Base-by-base conservation (phyloP, 2,113 vertebrate species). In the Meleagris gallopavo region DNA sequence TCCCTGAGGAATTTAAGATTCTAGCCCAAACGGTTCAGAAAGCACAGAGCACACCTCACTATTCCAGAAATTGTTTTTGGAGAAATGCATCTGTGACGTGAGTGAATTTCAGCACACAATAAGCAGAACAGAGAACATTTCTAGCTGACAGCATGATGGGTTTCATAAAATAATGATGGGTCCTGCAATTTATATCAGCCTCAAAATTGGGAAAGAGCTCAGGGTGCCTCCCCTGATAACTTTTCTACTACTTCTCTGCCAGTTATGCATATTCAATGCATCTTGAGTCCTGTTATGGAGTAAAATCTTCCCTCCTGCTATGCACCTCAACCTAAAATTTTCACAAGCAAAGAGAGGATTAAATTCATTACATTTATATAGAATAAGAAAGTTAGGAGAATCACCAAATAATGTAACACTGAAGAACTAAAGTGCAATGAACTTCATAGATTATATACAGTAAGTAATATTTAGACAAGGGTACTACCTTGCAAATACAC, bases 1-100 rank as follows among this genome's bases (percentile, higher is more conserved):
- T 81, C n/a, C 9, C n/a, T 10, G 40, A 90, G 36, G 46, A 83
- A 88, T 81, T 86, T 50, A 62, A 88, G 69, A 74, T 81, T 90
- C 69, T 29, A 11, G 60, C 65, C 58, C 69, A 93, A 92, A 81
- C 13, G 41, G 50, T 88, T 94, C 76, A 81, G 50, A 86, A 86
- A 64, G 72, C 54, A 92, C 11, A 66, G 30, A 88, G 66, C 5
- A 50, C 62, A 74, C 24, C 8, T 27, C 6, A 3, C 38, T 38
- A 52, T 6, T 83, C 19, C 48, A 61, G 48, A 65, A 92, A 38
- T 4, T 48, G 25, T 2, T 76, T 86, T 77, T 73, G 12, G 22
- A 83, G 43, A 72, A 88, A 70, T 10, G 3, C 57, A 36, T 19
- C 62, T 12, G 4, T 66, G 30, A 20, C 2, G 0, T 29, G 38